Conservation (phyloP, 2,797 vertebrate genomes). For the Melanotaenia parkinsoni region DNA sequence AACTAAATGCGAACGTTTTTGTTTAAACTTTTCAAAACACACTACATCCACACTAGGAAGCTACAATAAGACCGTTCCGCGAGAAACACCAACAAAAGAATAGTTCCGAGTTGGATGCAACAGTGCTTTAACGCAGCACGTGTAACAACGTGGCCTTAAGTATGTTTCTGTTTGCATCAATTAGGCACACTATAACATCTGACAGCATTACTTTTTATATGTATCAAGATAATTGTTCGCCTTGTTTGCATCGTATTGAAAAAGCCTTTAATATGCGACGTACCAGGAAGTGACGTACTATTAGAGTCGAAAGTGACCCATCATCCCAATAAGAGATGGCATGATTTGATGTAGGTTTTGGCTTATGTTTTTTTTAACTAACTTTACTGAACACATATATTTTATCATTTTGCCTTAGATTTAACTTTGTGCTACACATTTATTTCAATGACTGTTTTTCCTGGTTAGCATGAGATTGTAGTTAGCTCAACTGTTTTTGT, state of each 20-base stretch:
- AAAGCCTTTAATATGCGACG: constrained; percentile 8
- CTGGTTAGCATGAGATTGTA: constrained; percentile 25
- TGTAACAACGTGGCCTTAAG: not conserved
- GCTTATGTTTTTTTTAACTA: not conserved
- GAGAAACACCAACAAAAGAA: not conserved
- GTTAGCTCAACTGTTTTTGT: constrained; percentile 26
- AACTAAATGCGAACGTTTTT: not conserved
- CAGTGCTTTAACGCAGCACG: rapidly evolving
- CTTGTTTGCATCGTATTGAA: not conserved
- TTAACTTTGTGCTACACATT: rapidly evolving
- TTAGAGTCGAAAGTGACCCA: constrained; percentile 65
- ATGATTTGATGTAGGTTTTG: constrained; percentile 1
- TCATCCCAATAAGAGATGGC: constrained; percentile 76
- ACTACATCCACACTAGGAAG: not conserved
- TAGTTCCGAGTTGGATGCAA: constrained; percentile 32
- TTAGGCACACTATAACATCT: rapidly evolving
- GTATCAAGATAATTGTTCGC: not conserved
- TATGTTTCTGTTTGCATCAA: not conserved
- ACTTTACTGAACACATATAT: not conserved
- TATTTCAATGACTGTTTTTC: too few relatives aligned
- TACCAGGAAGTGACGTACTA: constrained; percentile 68
- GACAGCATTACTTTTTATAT: rapidly evolving
- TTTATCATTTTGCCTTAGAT: not conserved
- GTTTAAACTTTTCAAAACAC: constrained; percentile 66
- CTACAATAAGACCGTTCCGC: constrained; percentile 43